A percentile compares a stretch with the other conserved stretches of the same genome.
Evolutionary conservation across 2,113 vertebrate genomes (phyloP).

Genomic region (Peucedramus taeniatus): DNA sequence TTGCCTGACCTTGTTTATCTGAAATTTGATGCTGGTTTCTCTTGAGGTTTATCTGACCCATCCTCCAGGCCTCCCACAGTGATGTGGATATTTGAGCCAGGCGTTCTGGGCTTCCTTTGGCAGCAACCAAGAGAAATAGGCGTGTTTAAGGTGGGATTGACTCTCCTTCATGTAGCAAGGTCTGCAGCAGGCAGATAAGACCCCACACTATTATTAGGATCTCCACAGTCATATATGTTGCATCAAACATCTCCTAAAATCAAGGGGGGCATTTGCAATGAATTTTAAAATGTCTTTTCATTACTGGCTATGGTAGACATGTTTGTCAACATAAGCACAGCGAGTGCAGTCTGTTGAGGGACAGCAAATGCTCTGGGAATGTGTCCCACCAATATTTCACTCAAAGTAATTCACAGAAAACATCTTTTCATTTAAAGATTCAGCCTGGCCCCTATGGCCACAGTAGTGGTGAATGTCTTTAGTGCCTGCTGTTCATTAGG

Average conservation of each 20-base stretch:
- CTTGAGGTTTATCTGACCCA: not conserved
- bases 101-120: not conserved
- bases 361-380: not conserved
- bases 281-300: not conserved
- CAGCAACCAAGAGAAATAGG: not conserved
- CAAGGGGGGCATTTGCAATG: not conserved
- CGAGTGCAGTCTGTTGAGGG: not conserved
- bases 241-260: not conserved
- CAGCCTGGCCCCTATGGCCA: not conserved
- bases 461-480: not conserved
- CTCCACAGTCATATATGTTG: not conserved
- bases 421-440: not conserved
- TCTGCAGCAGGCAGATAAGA: not conserved
- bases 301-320: not conserved
- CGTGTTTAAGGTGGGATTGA: not conserved
- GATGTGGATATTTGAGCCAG: not conserved
- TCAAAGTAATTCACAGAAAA: not conserved
- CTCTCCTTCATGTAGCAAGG: not conserved
- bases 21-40: conserved; percentile 7
- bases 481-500: not conserved
- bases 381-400: not conserved
- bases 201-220: not conserved
- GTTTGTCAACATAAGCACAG: not conserved
- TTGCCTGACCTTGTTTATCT: not conserved
- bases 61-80: not conserved